Percentiles rank a stretch among this genome's conserved stretches.
phyloP scores from a whole-genome alignment of 2,888 invertebrate genomes.

The Sarcophaga caerulescens region DNA sequence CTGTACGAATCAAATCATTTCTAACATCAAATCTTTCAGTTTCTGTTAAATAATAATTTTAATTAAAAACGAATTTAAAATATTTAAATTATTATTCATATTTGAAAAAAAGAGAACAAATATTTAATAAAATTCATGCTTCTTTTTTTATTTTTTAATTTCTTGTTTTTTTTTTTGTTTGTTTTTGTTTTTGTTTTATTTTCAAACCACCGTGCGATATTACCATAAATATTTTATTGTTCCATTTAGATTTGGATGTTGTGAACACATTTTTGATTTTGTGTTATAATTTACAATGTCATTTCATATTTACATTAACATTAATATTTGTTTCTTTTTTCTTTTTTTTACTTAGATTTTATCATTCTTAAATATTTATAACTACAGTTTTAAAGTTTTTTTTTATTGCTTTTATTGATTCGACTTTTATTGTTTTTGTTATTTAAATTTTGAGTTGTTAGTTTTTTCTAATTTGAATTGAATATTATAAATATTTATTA shows the following conservation, averaged over 20 bases:
- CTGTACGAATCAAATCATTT: background rate
- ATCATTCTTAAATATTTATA: too few relatives aligned
- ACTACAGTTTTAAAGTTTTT: too few relatives aligned
- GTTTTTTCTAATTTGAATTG: too few relatives aligned
- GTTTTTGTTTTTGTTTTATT: background rate
- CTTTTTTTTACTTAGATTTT: background rate
- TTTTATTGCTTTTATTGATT: too few relatives aligned
- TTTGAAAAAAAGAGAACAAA: too few relatives aligned
- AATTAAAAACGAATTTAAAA: background rate
- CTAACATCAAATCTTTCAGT: background rate
- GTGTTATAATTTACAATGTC: background rate
- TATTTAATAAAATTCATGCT: too few relatives aligned
- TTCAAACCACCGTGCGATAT: background rate
- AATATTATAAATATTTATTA: too few relatives aligned
- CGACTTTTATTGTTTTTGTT: too few relatives aligned
- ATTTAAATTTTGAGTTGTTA: too few relatives aligned
- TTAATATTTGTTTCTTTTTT: background rate
- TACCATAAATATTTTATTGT: background rate
- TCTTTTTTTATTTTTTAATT: too few relatives aligned
- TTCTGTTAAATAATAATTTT: conserved; percentile 8
- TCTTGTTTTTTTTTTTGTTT: background rate
- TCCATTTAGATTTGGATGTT: background rate
- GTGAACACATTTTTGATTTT: background rate
- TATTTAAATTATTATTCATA: too few relatives aligned
- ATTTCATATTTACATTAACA: background rate